A percentile compares a stretch with the other conserved stretches of the same genome.
Evolutionary conservation across 2,797 vertebrate species (phyloP).

Genomic region (Micropoecilia bifurca): DNA sequence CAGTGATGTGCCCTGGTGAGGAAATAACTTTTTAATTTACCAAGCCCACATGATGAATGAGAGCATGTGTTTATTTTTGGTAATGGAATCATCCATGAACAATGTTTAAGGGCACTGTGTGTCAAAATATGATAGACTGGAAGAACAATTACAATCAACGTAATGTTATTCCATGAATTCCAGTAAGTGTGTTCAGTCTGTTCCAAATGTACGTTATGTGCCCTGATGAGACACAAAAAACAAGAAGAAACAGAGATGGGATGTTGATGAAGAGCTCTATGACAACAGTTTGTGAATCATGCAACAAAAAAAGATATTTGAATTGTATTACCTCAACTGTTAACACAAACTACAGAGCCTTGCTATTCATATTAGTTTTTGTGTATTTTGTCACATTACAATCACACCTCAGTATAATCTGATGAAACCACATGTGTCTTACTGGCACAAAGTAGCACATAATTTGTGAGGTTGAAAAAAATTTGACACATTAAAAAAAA

Average conservation of each 20-base stretch:
- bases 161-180: neutral
- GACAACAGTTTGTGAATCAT: neutral
- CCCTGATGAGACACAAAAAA: neutral
- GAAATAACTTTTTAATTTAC: conserved; percentile 17
- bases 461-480: neutral
- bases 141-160: neutral
- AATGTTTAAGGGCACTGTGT: neutral
- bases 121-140: neutral
- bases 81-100: neutral
- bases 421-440: neutral
- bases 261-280: neutral
- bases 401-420: neutral
- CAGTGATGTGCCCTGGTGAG: neutral
- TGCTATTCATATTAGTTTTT: neutral
- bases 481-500: neutral
- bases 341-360: neutral
- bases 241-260: neutral
- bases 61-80: neutral
- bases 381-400: neutral
- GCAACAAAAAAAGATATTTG: neutral
- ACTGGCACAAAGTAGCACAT: neutral
- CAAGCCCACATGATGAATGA: conserved; percentile 42
- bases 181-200: neutral
- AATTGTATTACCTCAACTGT: neutral
- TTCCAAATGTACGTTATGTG: neutral